phyloP scores from a whole-genome alignment of 2,113 vertebrate genomes.

The Notothenia rossii region DNA sequence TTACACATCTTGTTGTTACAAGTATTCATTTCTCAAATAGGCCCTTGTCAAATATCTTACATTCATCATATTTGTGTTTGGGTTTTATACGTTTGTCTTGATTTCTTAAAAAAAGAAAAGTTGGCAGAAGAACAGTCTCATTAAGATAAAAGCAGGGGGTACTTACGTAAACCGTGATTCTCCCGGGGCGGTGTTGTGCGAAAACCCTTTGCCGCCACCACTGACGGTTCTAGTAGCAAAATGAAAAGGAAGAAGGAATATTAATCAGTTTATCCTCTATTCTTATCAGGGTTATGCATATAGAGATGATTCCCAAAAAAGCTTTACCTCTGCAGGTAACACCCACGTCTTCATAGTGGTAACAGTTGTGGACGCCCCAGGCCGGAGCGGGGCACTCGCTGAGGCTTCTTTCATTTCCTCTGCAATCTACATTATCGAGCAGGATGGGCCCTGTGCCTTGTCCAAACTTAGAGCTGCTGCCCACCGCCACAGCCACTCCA shows the following conservation, averaged over 20 bases:
- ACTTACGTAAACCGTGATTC: slow-evolving; percentile 76
- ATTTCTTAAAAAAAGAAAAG: too few relatives aligned
- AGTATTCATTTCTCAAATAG: neutral
- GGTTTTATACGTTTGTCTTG: neutral
- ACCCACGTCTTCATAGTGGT: slow-evolving; percentile 96
- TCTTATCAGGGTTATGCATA: neutral
- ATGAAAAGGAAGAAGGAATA: slow-evolving; percentile 13
- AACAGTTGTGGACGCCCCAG: slow-evolving; percentile 97
- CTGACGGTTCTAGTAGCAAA: slow-evolving; percentile 78
- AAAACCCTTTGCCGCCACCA: slow-evolving; percentile 63
- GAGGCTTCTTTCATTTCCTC: slow-evolving; percentile 87
- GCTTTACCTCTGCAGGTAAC: slow-evolving; percentile 89
- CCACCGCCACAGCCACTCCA: slow-evolving; percentile 85
- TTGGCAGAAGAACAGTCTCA: slow-evolving; percentile 27
- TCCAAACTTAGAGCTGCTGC: slow-evolving; percentile 88
- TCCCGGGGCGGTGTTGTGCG: slow-evolving; percentile 56
- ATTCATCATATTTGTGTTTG: neutral
- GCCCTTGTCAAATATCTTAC: neutral
- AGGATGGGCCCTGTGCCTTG: slow-evolving; percentile 90
- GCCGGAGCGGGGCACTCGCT: slow-evolving; percentile 91
- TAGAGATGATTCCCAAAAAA: neutral
- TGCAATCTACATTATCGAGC: slow-evolving; percentile 96
- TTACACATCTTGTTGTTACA: neutral
- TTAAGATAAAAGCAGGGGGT: slow-evolving; percentile 33
- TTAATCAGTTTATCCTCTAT: neutral